Percentiles rank a stretch among this genome's conserved stretches.
phyloP scores from a whole-genome alignment of 2,888 invertebrate genomes.

The Caenorhabditis auriculariae region DNA sequence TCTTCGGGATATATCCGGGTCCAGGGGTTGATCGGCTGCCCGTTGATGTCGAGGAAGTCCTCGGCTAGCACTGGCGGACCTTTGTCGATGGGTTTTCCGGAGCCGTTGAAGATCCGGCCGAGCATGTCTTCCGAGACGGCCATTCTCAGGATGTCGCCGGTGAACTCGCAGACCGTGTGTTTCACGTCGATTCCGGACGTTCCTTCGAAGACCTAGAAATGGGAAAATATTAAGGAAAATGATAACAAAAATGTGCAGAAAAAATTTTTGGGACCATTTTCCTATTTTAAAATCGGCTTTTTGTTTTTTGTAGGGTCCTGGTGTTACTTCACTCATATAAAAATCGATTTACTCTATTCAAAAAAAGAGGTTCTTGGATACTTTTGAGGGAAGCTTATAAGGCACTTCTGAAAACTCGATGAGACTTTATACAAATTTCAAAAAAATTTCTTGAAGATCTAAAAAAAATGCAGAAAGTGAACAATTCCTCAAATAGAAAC shows the following conservation, averaged over 20 bases:
- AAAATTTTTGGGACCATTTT: not conserved
- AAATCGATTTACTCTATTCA: too few species aligned
- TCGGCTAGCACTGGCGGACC: slow-evolving; percentile 97
- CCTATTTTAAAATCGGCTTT: too few species aligned
- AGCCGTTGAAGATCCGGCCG: slow-evolving; percentile 97
- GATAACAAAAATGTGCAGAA: not conserved
- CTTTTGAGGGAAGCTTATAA: not conserved
- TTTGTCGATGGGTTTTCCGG: slow-evolving; percentile 92
- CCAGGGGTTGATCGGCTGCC: slow-evolving; percentile 97
- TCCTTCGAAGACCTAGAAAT: slow-evolving; percentile 83
- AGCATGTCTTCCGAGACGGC: slow-evolving; percentile 99
- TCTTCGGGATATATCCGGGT: slow-evolving; percentile 99
- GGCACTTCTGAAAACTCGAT: too few species aligned
- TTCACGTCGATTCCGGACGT: slow-evolving; percentile 98
- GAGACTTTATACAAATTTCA: too few species aligned
- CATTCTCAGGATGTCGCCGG: slow-evolving; percentile 93
- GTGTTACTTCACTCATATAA: too few species aligned
- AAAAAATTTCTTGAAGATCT: too few species aligned
- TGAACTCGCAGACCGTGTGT: slow-evolving; percentile 96
- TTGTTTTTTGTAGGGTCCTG: too few species aligned
- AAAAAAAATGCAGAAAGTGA: too few species aligned
- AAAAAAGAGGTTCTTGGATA: not conserved
- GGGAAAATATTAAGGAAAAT: not conserved
- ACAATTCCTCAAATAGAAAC: too few species aligned
- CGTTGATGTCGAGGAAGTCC: slow-evolving; percentile 95